Percentiles rank a stretch among this genome's conserved stretches.
phyloP scores from a whole-genome alignment of 2,888 invertebrate species.

The Agrotis puta region DNA sequence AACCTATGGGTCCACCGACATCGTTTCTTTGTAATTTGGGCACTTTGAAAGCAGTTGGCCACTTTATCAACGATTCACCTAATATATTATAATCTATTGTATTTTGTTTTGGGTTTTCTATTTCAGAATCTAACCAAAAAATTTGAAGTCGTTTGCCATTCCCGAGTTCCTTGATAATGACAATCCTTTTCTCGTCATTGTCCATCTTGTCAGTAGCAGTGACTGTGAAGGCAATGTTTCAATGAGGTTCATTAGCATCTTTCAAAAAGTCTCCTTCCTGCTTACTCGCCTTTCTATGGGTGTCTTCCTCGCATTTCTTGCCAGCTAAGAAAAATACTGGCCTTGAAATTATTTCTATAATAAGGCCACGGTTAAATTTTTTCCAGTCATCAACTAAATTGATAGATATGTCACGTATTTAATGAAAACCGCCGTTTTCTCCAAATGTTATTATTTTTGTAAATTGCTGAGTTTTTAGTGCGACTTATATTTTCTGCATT shows the following conservation, averaged over 20 bases:
- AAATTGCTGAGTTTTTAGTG: constrained; percentile 19
- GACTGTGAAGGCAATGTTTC: not conserved
- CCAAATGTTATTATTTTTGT: constrained; percentile 30
- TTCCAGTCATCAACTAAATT: constrained; percentile 21
- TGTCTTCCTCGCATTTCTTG: not conserved
- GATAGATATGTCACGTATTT: constrained; percentile 44
- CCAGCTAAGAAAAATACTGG: too few species aligned
- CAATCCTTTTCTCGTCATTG: not conserved
- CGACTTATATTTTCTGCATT: constrained; percentile 10
- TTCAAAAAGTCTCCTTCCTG: not conserved
- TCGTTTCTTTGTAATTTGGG: constrained; percentile 21
- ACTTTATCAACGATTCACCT: not conserved
- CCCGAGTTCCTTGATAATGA: not conserved
- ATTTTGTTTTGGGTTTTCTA: not conserved
- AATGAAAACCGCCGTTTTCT: constrained; percentile 14
- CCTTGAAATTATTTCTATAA: constrained; percentile 8
- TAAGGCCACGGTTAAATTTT: constrained; percentile 1
- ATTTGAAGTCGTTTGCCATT: not conserved
- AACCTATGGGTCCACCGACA: constrained; percentile 22
- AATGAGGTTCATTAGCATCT: not conserved
- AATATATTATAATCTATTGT: not conserved
- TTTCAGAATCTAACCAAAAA: too few species aligned
- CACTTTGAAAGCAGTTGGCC: constrained; percentile 9
- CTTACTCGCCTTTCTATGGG: too few species aligned
- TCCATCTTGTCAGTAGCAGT: not conserved